Conservation (phyloP, 2,888 invertebrate genomes). For the Choristoneura rosaceana region DNA sequence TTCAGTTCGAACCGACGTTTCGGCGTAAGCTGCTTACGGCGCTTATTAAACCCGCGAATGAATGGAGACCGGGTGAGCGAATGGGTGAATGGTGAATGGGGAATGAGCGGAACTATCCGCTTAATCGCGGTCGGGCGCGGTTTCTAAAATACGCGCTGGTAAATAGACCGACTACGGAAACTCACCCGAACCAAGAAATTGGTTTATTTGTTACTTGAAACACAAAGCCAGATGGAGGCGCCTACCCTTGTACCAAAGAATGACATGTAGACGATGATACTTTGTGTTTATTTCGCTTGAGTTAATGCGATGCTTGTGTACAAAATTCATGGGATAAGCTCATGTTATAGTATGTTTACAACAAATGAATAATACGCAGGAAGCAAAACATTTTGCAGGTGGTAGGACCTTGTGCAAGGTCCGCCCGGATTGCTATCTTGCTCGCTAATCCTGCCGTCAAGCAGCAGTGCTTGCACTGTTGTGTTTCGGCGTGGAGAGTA, state of each 20-base stretch:
- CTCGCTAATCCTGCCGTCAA: no score
- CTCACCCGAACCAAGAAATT: not conserved
- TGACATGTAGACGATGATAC: no score
- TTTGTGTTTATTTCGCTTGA: not conserved
- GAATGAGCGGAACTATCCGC: conserved; percentile 55
- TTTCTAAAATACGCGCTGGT: conserved; percentile 53
- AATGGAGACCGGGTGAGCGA: conserved; percentile 50
- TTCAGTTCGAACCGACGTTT: conserved; percentile 53
- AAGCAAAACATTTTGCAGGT: no score
- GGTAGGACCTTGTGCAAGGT: no score
- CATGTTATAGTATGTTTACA: no score
- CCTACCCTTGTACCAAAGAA: not conserved
- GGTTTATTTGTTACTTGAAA: not conserved
- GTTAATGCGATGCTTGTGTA: no score
- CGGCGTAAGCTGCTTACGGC: conserved; percentile 70
- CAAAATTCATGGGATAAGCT: no score
- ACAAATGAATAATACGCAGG: no score
- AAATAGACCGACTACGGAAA: conserved; percentile 42
- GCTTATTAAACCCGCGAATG: conserved; percentile 60
- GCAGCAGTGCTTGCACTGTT: no score
- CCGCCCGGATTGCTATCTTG: no score
- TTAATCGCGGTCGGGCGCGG: conserved; percentile 49
- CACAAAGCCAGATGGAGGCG: not conserved
- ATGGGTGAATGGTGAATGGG: conserved; percentile 48
- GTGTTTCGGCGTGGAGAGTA: no score